A percentile compares a stretch with the other conserved stretches of the same genome.
Conservation (phyloP, 2,113 vertebrate species). For the Aepyceros melampus region DNA sequence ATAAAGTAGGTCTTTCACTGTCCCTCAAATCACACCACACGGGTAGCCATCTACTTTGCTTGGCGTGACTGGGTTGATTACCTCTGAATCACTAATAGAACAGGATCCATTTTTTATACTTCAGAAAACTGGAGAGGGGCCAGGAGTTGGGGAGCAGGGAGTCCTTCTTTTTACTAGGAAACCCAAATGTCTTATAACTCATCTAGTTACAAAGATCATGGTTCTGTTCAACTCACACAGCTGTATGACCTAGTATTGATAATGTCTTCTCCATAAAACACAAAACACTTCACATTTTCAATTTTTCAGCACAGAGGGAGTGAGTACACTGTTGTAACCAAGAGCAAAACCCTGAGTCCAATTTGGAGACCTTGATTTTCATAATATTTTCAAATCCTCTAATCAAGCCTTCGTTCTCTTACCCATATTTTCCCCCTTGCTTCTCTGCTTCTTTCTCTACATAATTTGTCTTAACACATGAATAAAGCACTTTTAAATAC, state of each 20-base stretch:
- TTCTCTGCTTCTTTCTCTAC: neutral
- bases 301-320: neutral
- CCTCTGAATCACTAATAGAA: neutral
- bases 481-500: neutral
- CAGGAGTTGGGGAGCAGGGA: neutral
- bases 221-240: neutral
- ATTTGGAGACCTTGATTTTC: neutral
- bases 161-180: neutral
- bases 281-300: neutral
- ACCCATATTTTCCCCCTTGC: neutral
- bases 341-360: neutral
- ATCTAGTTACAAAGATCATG: neutral
- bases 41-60: no score
- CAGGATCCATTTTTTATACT: neutral
- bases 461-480: neutral
- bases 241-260: neutral
- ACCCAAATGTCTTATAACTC: neutral
- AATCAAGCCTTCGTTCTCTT: constrained; percentile 29
- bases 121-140: neutral
- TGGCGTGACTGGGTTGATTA: neutral
- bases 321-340: neutral
- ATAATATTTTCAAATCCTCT: neutral
- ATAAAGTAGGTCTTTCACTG: neutral
- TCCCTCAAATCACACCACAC: neutral
- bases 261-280: neutral